A percentile compares a stretch with the other conserved stretches of the same genome.
phyloP scores from a whole-genome alignment of 2,888 invertebrate genomes.

The Fragum sueziense region DNA sequence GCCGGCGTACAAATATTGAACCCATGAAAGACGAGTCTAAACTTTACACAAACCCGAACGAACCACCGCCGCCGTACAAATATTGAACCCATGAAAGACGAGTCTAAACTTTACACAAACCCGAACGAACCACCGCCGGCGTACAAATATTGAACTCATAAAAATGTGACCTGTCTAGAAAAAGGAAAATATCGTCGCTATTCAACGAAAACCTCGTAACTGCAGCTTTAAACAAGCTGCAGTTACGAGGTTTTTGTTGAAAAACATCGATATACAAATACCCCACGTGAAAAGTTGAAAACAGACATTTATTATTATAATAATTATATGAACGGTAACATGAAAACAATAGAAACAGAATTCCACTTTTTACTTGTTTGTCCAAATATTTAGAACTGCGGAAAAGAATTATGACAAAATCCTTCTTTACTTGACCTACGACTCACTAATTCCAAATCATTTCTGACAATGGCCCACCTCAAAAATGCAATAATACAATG shows the following conservation, averaged over 20 bases:
- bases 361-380: too few relatives aligned
- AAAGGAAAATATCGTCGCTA: too few relatives aligned
- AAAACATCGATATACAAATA: too few relatives aligned
- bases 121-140: background rate
- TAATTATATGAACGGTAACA: too few relatives aligned
- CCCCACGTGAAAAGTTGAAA: too few relatives aligned
- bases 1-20: background rate
- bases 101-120: background rate
- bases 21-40: background rate
- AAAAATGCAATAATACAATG: background rate
- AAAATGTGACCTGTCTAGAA: too few relatives aligned
- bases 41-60: background rate
- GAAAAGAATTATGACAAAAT: background rate
- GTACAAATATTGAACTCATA: background rate
- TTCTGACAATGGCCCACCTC: background rate
- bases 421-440: background rate
- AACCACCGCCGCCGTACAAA: background rate
- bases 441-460: background rate
- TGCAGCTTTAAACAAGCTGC: too few relatives aligned
- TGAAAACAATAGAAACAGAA: too few relatives aligned
- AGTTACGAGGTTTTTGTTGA: too few relatives aligned
- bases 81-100: background rate
- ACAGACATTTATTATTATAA: too few relatives aligned
- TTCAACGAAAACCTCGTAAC: too few relatives aligned
- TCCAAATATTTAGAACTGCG: too few relatives aligned